Percentiles rank a stretch among this genome's conserved stretches.
phyloP scores from a whole-genome alignment of 2,113 vertebrate genomes.

The Podilymbus podiceps region DNA sequence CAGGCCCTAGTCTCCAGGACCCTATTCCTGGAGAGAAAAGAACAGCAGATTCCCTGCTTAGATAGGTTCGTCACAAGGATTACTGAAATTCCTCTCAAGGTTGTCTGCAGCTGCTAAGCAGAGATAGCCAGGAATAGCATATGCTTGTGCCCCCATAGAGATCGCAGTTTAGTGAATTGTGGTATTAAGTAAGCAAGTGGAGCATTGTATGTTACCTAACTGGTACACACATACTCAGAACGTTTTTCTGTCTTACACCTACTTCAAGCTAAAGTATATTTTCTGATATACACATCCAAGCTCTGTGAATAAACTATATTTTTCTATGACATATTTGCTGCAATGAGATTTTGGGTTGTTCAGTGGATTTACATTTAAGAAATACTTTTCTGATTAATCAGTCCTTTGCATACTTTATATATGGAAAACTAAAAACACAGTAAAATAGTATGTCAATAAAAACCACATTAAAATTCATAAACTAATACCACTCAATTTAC shows the following conservation, averaged over 20 bases:
- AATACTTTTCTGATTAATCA: background rate
- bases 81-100: constrained; percentile 15
- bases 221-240: background rate
- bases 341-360: background rate
- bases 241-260: background rate
- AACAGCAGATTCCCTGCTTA: background rate
- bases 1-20: background rate
- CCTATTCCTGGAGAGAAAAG: background rate
- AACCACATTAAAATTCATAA: constrained; percentile 22
- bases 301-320: constrained; percentile 17
- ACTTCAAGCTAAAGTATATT: background rate
- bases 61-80: background rate
- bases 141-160: background rate
- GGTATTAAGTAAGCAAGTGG: background rate
- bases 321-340: background rate
- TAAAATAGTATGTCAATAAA: constrained; percentile 28
- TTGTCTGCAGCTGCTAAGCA: constrained; percentile 28
- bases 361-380: background rate
- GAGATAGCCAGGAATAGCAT: constrained; percentile 14
- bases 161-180: background rate
- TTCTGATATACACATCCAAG: background rate
- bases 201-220: background rate
- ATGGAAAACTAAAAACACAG: constrained; percentile 18
- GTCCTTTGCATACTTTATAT: background rate
- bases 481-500: constrained; percentile 7